Percentiles rank a stretch among this genome's conserved stretches.
Conservation (phyloP, 2,888 invertebrate species). For the Liodrosophila aerea region DNA sequence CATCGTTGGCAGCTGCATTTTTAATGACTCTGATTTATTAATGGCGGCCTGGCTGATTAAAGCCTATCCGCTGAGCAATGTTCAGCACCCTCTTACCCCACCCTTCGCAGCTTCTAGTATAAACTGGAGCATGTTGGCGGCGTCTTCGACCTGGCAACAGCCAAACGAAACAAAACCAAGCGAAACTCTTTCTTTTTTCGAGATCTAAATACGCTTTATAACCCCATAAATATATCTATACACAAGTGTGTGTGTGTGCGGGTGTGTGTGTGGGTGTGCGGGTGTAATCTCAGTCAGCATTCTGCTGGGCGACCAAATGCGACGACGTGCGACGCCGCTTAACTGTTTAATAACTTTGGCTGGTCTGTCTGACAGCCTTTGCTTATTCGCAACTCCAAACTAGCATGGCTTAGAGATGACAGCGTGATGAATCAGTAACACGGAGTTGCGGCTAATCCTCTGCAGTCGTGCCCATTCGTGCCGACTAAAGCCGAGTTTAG, state of each 20-base stretch:
- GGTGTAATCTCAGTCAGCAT: constrained; percentile 31
- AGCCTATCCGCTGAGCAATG: constrained; percentile 59
- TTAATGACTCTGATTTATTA: constrained; percentile 82
- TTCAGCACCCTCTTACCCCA: background rate
- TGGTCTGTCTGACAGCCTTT: constrained; percentile 48
- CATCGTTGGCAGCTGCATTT: constrained; percentile 77
- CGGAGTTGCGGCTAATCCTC: too few relatives aligned
- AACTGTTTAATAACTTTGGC: constrained; percentile 75
- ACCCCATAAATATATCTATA: constrained; percentile 23
- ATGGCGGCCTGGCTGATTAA: constrained; percentile 81
- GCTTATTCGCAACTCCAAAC: constrained; percentile 3
- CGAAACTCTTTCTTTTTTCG: constrained; percentile 45
- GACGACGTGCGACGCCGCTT: constrained; percentile 76
- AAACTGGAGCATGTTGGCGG: constrained; percentile 67
- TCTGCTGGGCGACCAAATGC: constrained; percentile 60
- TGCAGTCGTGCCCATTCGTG: too few relatives aligned
- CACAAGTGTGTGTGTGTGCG: background rate
- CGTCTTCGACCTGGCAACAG: constrained; percentile 62
- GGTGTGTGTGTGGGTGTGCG: background rate
- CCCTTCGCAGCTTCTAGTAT: constrained; percentile 42
- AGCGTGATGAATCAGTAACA: background rate
- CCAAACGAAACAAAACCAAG: constrained; percentile 13
- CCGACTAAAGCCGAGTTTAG: too few relatives aligned
- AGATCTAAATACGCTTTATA: constrained; percentile 60
- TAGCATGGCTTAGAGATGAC: constrained; percentile 10